Percentiles rank a stretch among this genome's conserved stretches.
These are phyloP conservation scores for Nowickia ferox DNA, from an alignment of 2,888 invertebrate species.

Conservation along the genomic window DNA sequence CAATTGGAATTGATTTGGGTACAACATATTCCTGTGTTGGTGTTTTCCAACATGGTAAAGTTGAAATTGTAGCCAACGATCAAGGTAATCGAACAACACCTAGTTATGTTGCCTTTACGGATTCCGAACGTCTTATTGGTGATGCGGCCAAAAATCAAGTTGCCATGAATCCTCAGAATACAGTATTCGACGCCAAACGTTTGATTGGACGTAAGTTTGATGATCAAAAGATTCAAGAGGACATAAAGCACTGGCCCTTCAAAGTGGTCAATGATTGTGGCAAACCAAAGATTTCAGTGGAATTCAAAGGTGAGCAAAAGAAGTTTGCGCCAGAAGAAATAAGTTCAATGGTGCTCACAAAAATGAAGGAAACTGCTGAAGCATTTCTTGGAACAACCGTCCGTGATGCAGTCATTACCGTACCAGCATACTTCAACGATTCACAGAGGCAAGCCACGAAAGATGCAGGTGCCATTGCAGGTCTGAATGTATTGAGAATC, in stretches of 20 bases:
- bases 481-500: slow-evolving; percentile 94
- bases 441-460: slow-evolving; percentile 96
- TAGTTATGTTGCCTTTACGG: slow-evolving; percentile 89
- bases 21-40: slow-evolving; percentile 90
- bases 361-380: slow-evolving; percentile 96
- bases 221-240: slow-evolving; percentile 93
- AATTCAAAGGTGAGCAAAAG: slow-evolving; percentile 95
- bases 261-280: slow-evolving; percentile 91
- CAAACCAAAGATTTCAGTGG: slow-evolving; percentile 91
- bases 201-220: slow-evolving; percentile 96
- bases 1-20: slow-evolving; percentile 85
- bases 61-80: slow-evolving; percentile 92
- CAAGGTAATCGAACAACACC: slow-evolving; percentile 86
- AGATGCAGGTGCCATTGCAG: slow-evolving; percentile 95
- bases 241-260: slow-evolving; percentile 98
- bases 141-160: slow-evolving; percentile 93
- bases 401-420: slow-evolving; percentile 93
- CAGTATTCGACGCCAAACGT: slow-evolving; percentile 96
- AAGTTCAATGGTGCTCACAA: slow-evolving; percentile 95
- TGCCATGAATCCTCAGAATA: slow-evolving; percentile 94
- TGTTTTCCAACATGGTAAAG: slow-evolving; percentile 91
- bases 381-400: slow-evolving; percentile 93
- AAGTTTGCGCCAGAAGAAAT: slow-evolving; percentile 95
- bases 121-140: slow-evolving; percentile 88
- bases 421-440: slow-evolving; percentile 95